phyloP scores from a whole-genome alignment of 2,797 vertebrate species.

The Decapterus maruadsi region DNA sequence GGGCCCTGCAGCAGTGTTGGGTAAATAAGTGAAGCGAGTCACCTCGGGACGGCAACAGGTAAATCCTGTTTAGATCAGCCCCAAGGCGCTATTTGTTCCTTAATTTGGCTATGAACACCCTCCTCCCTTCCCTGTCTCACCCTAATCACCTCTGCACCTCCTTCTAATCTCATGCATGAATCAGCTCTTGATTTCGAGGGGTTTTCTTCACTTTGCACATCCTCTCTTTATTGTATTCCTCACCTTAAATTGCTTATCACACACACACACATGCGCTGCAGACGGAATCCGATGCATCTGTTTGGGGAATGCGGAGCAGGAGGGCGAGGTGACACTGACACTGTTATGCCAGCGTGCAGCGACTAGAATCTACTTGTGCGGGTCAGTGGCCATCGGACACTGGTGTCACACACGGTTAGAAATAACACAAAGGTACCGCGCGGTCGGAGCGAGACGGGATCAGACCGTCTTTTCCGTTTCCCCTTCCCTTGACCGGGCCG shows the following conservation, averaged over 20 bases:
- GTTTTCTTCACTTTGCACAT: slow-evolving; percentile 22
- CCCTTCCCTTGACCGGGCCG: slow-evolving; percentile 28
- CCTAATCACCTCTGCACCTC: slow-evolving; percentile 63
- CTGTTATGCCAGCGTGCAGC: slow-evolving; percentile 26
- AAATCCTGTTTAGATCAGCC: slow-evolving; percentile 82
- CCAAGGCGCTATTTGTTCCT: slow-evolving; percentile 70
- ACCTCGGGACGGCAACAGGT: slow-evolving; percentile 78
- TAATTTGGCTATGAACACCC: slow-evolving; percentile 58
- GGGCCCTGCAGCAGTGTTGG: slow-evolving; percentile 51
- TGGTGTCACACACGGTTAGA: slow-evolving; percentile 6
- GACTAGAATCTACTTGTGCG: slow-evolving; percentile 11
- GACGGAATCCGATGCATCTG: not conserved
- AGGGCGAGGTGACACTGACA: slow-evolving; percentile 56
- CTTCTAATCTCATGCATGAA: slow-evolving; percentile 47
- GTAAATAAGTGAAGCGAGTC: slow-evolving; percentile 71
- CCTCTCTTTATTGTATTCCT: slow-evolving; percentile 20
- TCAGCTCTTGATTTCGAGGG: slow-evolving; percentile 38
- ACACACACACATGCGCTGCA: too few species aligned
- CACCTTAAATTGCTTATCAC: slow-evolving; percentile 1
- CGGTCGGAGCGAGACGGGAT: not conserved
- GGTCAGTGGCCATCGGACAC: slow-evolving; percentile 15
- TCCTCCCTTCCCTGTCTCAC: slow-evolving; percentile 22
- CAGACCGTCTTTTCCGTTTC: not conserved
- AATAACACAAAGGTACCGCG: not conserved
- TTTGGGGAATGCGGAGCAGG: slow-evolving; percentile 39